Evolutionary conservation across 2,888 invertebrate species (phyloP), one percentile per base, ranked within the genome.

Genomic region (Hemaris fuciformis): DNA sequence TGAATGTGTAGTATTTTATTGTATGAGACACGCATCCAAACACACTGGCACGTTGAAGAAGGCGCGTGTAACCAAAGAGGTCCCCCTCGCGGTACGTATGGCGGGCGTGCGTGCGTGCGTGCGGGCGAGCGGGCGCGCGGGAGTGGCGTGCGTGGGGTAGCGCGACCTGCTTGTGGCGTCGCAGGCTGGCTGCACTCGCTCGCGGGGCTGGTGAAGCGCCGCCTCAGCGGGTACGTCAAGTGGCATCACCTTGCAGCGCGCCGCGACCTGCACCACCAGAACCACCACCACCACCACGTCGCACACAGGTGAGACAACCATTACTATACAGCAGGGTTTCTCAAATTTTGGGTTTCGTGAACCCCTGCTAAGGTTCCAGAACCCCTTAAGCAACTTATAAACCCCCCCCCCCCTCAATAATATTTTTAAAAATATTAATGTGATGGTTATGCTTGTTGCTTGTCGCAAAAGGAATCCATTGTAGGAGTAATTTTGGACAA

Each of bases 201-300:
- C 88, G 94, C 94, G 85, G 94, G 94, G 89, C 94, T 94, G 83
- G 93, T 94, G 88, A 97, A 96, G 91, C 96, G 96, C 88, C 95
- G 96, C 83, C 96, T 97, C 88, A 95, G 96, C 82, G 96, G 96
- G 73, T 96, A 96, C 92, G 95, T 96, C 80, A 96, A 96, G 93
- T 94, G 96, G 88, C 95, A 96, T 91, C 94, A 91, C 87, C 85
- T 91, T 90, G 89, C 89, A 90, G 91, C 88, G 79, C 84, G 87
- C 75, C 76, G 76, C 65, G 75, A 71, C 69, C 62, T 67, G 64
- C 82, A 71, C 42, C 76, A 71, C 34, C 79, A 77, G 64, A 82
- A 71, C 42, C 76, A 71, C 34, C 79, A 77, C 60, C 67, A 65
- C 53, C 83, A 80, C 48, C 76, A 76, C 62, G n/a, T 67, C 73